Percentiles rank a stretch among this genome's conserved stretches.
phyloP scores from a whole-genome alignment of 2,113 vertebrate genomes.

The Pelvicachromis taeniatus region DNA sequence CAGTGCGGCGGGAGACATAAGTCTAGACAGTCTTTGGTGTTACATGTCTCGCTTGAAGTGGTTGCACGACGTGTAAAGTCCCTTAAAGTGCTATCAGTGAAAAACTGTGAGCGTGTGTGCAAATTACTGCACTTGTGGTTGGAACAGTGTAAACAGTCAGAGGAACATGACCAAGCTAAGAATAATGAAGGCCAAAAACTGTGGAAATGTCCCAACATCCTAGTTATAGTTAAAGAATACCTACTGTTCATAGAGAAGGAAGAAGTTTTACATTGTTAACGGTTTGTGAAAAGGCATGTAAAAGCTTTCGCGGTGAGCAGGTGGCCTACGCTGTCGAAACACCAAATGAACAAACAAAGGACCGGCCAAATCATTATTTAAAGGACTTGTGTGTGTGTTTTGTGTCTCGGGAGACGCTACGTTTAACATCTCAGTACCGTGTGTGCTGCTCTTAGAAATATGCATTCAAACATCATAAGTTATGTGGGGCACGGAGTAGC shows the following conservation, averaged over 20 bases:
- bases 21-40: constrained; percentile 49
- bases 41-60: constrained; percentile 1
- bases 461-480: not conserved
- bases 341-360: not conserved
- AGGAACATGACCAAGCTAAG: constrained; percentile 22
- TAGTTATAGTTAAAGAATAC: not conserved
- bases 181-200: not conserved
- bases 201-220: constrained; percentile 19
- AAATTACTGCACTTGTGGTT: constrained; percentile 6
- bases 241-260: not conserved
- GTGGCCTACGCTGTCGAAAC: not conserved
- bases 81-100: constrained; percentile 19
- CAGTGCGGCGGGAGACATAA: not conserved
- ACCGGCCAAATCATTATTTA: not conserved
- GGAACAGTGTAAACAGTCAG: constrained; percentile 15
- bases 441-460: not conserved
- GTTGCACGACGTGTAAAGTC: constrained; percentile 5
- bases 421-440: not conserved
- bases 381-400: not conserved
- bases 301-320: not conserved
- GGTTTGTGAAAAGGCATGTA: not conserved
- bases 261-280: not conserved
- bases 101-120: not conserved
- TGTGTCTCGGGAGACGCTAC: not conserved
- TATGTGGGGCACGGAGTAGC: constrained; percentile 7